phyloP scores from a whole-genome alignment of 2,888 invertebrate genomes.

The Arge pagana region DNA sequence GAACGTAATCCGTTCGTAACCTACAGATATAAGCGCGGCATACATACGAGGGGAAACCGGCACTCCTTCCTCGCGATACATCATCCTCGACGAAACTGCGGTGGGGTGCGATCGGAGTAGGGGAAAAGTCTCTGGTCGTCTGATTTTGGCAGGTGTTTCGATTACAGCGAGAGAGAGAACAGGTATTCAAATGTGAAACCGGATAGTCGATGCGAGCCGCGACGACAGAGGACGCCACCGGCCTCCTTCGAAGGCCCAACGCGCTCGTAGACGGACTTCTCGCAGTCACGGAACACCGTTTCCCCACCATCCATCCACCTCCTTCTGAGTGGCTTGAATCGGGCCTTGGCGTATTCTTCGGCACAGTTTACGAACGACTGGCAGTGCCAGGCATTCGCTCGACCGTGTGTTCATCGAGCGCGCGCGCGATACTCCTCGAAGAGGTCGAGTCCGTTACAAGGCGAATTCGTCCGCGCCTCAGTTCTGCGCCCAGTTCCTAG shows the following conservation, averaged over 20 bases:
- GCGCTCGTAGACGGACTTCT: too few relatives aligned
- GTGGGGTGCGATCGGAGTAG: too few relatives aligned
- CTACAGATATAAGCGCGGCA: too few relatives aligned
- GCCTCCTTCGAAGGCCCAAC: constrained; percentile 21
- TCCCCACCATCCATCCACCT: constrained; percentile 13
- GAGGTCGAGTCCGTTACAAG: constrained; percentile 26
- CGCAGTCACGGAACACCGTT: constrained; percentile 5
- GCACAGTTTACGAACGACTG: constrained; percentile 19
- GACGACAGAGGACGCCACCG: constrained; percentile 51
- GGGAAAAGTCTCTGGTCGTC: too few relatives aligned
- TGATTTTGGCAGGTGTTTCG: constrained; percentile 9
- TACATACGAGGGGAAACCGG: too few relatives aligned
- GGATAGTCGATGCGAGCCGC: constrained; percentile 41
- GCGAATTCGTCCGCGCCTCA: constrained; percentile 29
- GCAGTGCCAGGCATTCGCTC: constrained; percentile 7
- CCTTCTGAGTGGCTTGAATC: constrained; percentile 6
- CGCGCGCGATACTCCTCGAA: constrained; percentile 24
- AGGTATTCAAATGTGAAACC: constrained; percentile 51
- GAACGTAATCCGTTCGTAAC: too few relatives aligned
- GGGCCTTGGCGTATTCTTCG: constrained; percentile 9
- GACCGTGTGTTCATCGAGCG: constrained; percentile 5
- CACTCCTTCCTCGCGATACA: too few relatives aligned
- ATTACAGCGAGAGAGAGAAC: too few relatives aligned
- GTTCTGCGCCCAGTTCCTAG: constrained; percentile 1
- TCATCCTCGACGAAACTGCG: too few relatives aligned